Evolutionary conservation across 2,888 invertebrate genomes (phyloP), one percentile per base, ranked within the genome.

Genomic region (Dasysyrphus albostriatus): DNA sequence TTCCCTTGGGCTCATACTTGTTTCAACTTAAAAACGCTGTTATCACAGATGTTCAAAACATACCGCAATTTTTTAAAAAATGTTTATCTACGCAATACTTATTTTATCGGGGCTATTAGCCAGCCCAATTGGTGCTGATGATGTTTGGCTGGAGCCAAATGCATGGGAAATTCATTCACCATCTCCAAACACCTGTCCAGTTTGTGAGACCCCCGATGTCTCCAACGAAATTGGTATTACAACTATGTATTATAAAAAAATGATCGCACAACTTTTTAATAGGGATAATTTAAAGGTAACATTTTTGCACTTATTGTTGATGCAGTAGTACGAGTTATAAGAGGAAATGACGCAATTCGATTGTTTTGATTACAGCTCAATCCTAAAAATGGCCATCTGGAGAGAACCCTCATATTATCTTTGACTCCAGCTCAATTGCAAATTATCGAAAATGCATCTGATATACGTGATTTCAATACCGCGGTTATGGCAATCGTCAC

Each of bases 91-190:
- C 8, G 16, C 42, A 12, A n/a, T 65, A 51, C 9, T 67, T 16
- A 7, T 75, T 37, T 8, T 84, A 24, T 44, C 54, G 29, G 67
- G 32, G 14, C n/a, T 85, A 10, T 3, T 74, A 49, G 10, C 47
- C 14, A 24, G 39, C 6, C n/a, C 39, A 61, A 16, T 34, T 6
- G 14, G 19, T 51, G 77, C 63, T 37, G 56, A 75, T n/a, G 65
- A 70, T 58, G 8, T 19, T 19, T 85, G 85, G 81, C 58, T 51
- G 5, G 70, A 85, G 9, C 81, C 85, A 42, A 77, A 74, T 74
- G 73, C 74, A 29, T 85, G 84, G 84, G 80, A 72, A 42, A 72
- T 58, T 14, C 67, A 80, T 74, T 67, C 72, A 5, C 42, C 39
- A 19, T 42, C 44, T 14, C 29, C 54, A 16, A 44, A 49, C 12